Base-by-base conservation (phyloP, 2,888 invertebrate species). In the Synanthedon tipuliformis region DNA sequence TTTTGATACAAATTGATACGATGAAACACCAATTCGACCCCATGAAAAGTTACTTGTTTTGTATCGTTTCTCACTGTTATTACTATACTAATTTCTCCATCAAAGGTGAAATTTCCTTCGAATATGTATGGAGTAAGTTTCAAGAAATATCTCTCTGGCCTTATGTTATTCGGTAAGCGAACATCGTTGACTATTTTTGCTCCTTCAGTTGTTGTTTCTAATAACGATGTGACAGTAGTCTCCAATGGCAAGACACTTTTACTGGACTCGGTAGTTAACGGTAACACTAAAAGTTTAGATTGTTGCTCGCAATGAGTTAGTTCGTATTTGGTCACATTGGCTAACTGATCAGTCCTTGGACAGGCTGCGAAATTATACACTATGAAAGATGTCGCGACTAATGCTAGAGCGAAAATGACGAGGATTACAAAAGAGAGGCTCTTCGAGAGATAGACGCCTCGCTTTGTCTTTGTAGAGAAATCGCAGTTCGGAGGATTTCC, bases 321-420 rank as follows among this genome's bases (percentile, higher is more conserved):
- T 67, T 81, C 82, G 40, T 80, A 81, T 69, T 85, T 83, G n/a
- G 85, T 83, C 1, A 84, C 80, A 58, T 85, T 83, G 4, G 78
- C 79, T 61, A 83, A 65, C 56, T 82, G 73, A 59, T 87, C 84
- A 49, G 87, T 78, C 53, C 88, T 81, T 2, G 90, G 89, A 61
- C 93, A 93, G 0, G 92, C 90, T 13, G 92, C 91, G 63, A 94
- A 91, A 75, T 93, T 93, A 73, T 94, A 94, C 18, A 94, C 93
- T 59, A 94, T 78, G 40, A 95, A 89, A 7, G 93, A 93, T 2
- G 93, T 93, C 49, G 91, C 91, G 27, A 93, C 86, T 51, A 94
- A 72, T 8, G 91, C 90, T 59, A 90, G 83, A 1, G 91, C 70
- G 69, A 94, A 93, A 57, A 92, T 88, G 48, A 91, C 78, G 4